Evolutionary conservation across 2,888 invertebrate genomes (phyloP), one percentile per base, ranked within the genome.

Genomic region (Drosophila prostipennis): DNA sequence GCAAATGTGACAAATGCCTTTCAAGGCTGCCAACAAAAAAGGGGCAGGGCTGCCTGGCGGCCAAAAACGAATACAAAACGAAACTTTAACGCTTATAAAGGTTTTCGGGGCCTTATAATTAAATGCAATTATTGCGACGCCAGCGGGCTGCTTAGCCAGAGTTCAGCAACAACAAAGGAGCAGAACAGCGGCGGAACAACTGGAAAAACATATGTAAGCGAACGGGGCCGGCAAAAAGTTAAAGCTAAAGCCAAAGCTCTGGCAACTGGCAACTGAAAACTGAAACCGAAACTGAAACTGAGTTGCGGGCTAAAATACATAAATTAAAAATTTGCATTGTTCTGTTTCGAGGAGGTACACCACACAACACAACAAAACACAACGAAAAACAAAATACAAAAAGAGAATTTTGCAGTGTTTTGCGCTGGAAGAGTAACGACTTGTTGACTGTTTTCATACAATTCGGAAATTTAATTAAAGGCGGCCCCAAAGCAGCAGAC

Each of bases 91-190:
- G 69, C 65, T 64, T 64, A 34, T 65, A 53, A 53, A 64, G 40
- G 65, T 63, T 67, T 73, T 67, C 76, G 76, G 78, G 80, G 80
- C 78, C 77, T 87, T 85, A 83, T 90, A 90, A 90, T 90, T 90
- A 90, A 90, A 89, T 89, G 90, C 89, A 90, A 90, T 90, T 90
- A 90, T 89, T 86, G 87, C 88, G 89, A 87, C 72, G 89, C 89
- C 85, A 78, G 80, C 78, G 81, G 86, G 79, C 73, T 65, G 65
- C 57, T 68, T 74, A 69, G 60, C 74, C 58, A 72, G 67, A 73
- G 59, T 63, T 54, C 63, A 64, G 67, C 53, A 54, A 58, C 61
- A 63, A 57, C 59, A 76, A 63, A 79, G 49, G 63, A 59, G 63
- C 64, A 65, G 42, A 60, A 51, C 57, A 56, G 39, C 68, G 53